phyloP scores from a whole-genome alignment of 2,888 invertebrate species.

The Cylloceria caligata region DNA sequence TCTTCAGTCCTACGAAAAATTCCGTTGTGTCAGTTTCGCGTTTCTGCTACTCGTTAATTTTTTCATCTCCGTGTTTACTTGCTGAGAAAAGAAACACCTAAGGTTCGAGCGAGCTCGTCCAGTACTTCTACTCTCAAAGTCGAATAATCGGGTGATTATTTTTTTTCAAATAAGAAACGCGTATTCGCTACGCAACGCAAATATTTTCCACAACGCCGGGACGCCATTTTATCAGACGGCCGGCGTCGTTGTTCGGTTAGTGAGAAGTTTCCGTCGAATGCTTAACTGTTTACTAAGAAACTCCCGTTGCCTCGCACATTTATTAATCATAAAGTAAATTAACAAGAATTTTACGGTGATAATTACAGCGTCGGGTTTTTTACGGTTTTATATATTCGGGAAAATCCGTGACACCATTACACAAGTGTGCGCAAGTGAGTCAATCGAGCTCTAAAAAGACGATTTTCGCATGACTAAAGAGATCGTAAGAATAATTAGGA shows the following conservation, averaged over 20 bases:
- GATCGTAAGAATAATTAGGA: not conserved
- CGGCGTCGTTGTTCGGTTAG: conserved; percentile 52
- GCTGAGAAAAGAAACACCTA: not conserved
- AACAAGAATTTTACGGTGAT: no score
- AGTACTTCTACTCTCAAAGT: not conserved
- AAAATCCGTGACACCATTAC: not conserved
- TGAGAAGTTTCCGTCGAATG: not conserved
- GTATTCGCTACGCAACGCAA: not conserved
- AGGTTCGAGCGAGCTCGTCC: not conserved
- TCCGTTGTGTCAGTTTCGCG: conserved; percentile 48
- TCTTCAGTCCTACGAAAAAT: conserved; percentile 56
- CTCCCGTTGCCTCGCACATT: not conserved
- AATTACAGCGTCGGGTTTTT: not conserved
- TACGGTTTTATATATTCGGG: not conserved
- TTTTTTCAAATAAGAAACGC: not conserved
- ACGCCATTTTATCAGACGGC: conserved; percentile 66
- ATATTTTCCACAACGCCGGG: conserved; percentile 49
- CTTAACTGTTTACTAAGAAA: not conserved
- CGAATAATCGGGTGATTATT: conserved; percentile 2
- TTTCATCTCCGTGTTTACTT: not conserved
- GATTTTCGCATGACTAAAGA: conserved; percentile 14
- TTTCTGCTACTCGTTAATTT: not conserved
- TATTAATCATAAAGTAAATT: not conserved
- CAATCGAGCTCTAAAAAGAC: not conserved
- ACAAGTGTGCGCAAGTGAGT: not conserved